Percentiles rank a stretch among this genome's conserved stretches.
Conservation (phyloP, 2,888 invertebrate species). For the Sympetrum striolatum region DNA sequence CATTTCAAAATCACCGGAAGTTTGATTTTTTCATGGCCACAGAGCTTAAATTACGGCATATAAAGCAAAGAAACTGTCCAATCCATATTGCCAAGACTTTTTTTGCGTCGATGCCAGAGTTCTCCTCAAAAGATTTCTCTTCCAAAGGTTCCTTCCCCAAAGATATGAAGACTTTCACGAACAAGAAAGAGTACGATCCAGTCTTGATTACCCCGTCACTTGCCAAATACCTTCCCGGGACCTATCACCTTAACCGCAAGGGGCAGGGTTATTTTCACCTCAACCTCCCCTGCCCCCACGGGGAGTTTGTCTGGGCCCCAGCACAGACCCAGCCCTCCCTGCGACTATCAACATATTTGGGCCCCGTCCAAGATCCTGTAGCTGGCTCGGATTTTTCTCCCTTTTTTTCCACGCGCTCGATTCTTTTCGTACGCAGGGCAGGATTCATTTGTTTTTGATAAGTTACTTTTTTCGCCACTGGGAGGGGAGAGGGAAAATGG, state of each 20-base stretch:
- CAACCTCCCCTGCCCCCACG: not conserved
- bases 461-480: not conserved
- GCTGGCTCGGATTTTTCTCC: not conserved
- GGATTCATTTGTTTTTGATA: not conserved
- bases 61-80: too few species aligned
- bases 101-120: too few species aligned
- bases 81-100: too few species aligned
- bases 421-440: not conserved
- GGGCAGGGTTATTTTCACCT: constrained; percentile 23
- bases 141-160: not conserved
- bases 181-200: not conserved
- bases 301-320: not conserved
- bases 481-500: not conserved
- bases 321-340: not conserved
- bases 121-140: too few species aligned
- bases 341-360: not conserved
- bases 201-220: not conserved
- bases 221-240: constrained; percentile 30
- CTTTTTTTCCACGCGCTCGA: not conserved
- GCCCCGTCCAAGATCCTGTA: not conserved
- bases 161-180: not conserved
- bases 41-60: too few species aligned
- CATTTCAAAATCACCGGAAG: too few species aligned
- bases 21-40: too few species aligned
- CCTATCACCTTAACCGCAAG: constrained; percentile 40